phyloP scores from a whole-genome alignment of 2,113 vertebrate genomes.

The Coracopsis vasa region DNA sequence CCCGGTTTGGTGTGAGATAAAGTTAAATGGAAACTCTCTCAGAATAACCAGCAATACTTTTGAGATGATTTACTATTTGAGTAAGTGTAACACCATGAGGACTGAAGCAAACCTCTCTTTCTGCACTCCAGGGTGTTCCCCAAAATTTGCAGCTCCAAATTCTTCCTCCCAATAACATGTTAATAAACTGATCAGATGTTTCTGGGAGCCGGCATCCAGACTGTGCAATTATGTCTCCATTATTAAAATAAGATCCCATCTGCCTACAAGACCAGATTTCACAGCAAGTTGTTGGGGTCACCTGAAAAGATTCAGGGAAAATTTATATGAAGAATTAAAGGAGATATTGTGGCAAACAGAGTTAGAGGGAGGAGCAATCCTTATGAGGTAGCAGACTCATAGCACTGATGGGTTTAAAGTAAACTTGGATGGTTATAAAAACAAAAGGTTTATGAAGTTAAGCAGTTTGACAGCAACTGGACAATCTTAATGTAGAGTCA shows the following conservation, averaged over 20 bases:
- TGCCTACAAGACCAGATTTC: constrained; percentile 1
- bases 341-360: background rate
- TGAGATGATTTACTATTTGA: background rate
- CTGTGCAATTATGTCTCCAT: constrained; percentile 1
- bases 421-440: background rate
- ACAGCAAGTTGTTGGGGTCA: background rate
- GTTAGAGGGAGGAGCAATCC: background rate
- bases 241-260: constrained; percentile 33
- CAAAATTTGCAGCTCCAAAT: background rate
- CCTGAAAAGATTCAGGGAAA: background rate
- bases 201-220: background rate
- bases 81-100: background rate
- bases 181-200: constrained; percentile 12
- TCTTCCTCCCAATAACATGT: background rate
- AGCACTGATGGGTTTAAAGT: background rate
- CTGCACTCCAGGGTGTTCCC: background rate
- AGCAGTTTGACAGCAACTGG: background rate
- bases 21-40: background rate
- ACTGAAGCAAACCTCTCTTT: background rate
- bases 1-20: background rate
- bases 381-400: background rate
- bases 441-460: background rate
- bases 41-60: background rate
- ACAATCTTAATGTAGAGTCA: background rate
- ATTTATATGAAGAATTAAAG: background rate